Evolutionary conservation across 2,888 invertebrate species (phyloP).

Genomic region (Geophilus truncorum): DNA sequence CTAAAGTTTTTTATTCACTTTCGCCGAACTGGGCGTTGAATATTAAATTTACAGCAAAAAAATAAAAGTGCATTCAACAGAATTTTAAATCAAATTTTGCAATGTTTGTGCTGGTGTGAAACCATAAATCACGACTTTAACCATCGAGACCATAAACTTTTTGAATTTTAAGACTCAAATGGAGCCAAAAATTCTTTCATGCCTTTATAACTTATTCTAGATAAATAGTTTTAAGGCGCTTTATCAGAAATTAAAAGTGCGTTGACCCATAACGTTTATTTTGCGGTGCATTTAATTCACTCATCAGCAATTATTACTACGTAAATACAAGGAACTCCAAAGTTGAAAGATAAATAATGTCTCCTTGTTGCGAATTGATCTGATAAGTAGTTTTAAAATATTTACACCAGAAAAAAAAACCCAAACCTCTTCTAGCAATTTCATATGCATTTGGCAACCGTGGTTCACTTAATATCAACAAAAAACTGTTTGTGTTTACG

Average conservation of each 20-base stretch:
- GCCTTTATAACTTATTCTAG: too few species aligned
- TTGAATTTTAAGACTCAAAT: neutral
- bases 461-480: neutral
- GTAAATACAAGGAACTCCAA: neutral
- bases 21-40: too few species aligned
- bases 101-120: too few species aligned
- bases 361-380: neutral
- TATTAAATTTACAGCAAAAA: too few species aligned
- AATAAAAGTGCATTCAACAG: too few species aligned
- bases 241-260: conserved; percentile 2
- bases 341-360: neutral
- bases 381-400: neutral
- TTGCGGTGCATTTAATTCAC: neutral
- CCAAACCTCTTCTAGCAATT: neutral
- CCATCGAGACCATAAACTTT: too few species aligned
- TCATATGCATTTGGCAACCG: neutral
- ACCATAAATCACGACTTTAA: too few species aligned
- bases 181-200: neutral
- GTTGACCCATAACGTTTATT: neutral
- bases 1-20: too few species aligned
- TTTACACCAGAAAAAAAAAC: neutral
- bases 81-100: too few species aligned
- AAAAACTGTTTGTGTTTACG: neutral
- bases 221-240: neutral
- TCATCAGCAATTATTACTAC: neutral